Conservation (phyloP, 2,888 invertebrate genomes). For the Malthinus seriepunctatus region DNA sequence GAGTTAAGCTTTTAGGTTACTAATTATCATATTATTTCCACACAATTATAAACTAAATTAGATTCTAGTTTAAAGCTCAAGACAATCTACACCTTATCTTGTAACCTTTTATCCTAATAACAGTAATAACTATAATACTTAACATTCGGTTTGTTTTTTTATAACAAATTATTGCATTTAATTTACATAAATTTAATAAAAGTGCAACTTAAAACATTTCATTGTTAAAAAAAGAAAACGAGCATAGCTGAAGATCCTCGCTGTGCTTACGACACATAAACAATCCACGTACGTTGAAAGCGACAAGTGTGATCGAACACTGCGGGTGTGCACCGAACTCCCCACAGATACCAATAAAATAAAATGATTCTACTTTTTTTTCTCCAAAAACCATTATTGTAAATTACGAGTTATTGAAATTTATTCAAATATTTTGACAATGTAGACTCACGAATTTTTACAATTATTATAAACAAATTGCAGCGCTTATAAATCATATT, state of each 20-base stretch:
- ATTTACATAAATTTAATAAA: too few species aligned
- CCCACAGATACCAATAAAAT: constrained; percentile 50
- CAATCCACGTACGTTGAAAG: constrained; percentile 48
- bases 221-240: too few species aligned
- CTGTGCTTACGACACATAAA: constrained; percentile 35
- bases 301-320: constrained; percentile 50
- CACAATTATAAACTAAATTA: too few species aligned
- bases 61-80: too few species aligned
- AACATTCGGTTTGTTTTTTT: too few species aligned
- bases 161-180: too few species aligned
- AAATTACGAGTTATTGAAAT: constrained; percentile 52
- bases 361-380: constrained; percentile 47
- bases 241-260: constrained; percentile 8
- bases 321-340: constrained; percentile 44
- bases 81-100: too few species aligned
- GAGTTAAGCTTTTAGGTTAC: too few species aligned
- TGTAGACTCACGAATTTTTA: constrained; percentile 38
- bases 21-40: too few species aligned
- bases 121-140: too few species aligned
- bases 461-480: constrained; percentile 47
- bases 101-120: too few species aligned
- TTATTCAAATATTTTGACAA: constrained; percentile 51
- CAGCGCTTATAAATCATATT: constrained; percentile 44
- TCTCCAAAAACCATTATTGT: constrained; percentile 39
- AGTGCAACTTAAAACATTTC: too few species aligned